Base-by-base conservation (phyloP, 2,888 invertebrate species). In the Bedellia somnulentella region DNA sequence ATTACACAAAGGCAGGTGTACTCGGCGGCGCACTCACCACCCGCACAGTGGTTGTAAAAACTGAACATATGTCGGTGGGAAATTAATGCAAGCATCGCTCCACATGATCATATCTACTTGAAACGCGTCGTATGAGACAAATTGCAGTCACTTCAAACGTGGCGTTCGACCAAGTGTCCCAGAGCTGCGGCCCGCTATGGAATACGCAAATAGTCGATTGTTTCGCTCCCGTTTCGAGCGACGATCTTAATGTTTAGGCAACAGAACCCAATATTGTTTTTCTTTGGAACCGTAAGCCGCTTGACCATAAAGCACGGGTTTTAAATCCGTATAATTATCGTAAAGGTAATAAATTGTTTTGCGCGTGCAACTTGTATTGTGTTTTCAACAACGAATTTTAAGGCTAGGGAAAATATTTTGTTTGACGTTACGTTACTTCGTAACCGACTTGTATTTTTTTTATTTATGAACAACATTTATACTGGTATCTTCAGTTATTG, bases 41-140 rank as follows among this genome's bases (percentile, higher is more conserved):
- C 64, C 52, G 57, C 50, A 52, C 40, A 41, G 45, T 40, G 43
- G 41, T 42, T 42, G 50, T 55, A 66, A 67, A 67, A 52, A 71
- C 61, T 48, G 47, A 47, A 58, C 66, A 66, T 63, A 57, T 62
- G 66, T 57, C 57, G 42, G 51, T 57, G 49, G 54, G 15, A 57
- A 61, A 62, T 58, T 52, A 57, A 61, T 59, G 59, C 62, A 64
- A 57, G 57, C 54, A 53, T 56, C 45, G 52, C 44, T 53, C 57
- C 57, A 60, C 55, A 62, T 57, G 71, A 71, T 71, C 58, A 71
- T 73, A 70, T 71, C 70, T 63, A 57, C 57, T 61, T 61, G 61
- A 60, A 58, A 58, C 56, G 60, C 56, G 62, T 66, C 64, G 57
- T 46, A 38, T 39, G 49, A 60, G 70, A 71, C 73, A 73, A 73